Base-by-base conservation (phyloP, 2,797 vertebrate genomes). In the Hoplostethus atlanticus region DNA sequence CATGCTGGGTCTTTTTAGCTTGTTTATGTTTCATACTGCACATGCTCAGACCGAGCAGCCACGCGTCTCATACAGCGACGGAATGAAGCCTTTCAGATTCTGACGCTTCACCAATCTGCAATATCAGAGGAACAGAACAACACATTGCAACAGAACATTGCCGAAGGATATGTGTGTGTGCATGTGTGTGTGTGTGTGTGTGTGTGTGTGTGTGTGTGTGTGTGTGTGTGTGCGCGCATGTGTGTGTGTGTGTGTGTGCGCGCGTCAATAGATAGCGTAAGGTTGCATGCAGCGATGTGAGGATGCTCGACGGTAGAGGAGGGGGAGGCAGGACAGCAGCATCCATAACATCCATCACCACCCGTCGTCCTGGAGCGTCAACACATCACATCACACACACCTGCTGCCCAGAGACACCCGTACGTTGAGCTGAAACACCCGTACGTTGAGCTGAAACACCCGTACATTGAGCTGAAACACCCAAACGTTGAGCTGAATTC, bases 131-230 rank as follows among this genome's bases (percentile, higher is more conserved):
- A 52, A 11, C 25, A 53, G 21, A 34, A 34, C 51, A 53, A n/a
- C n/a, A n/a, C n/a, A n/a, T n/a, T n/a, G n/a, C n/a, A 21, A 21
- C 21, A 21, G 21, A 21, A 21, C 21, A 34, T 34, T 2, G 17
- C 53, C 55, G 44, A 44, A 62, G 74, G 7, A 12, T 63, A 9
- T 58, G 58, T 25, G 40, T 48, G 57, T 67, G 6, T 69, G 46
- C 16, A 5, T 59, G n/a, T 59, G 16, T 17, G 38, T 42, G 36
- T 25, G 38, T 59, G 40, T 12, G 34, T 65, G 63, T 65, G 63
- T 59, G 63, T 21, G 21, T 21, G 21, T 21, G 21, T 21, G n/a
- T n/a, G n/a, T n/a, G n/a, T 25, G 40, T 48, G 57, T 67, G 6
- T 69, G 46, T 59, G n/a, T 59, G 16, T 17, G 38, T 42, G 36